Conservation (phyloP, 2,888 invertebrate species). For the Cotesia congregata region DNA sequence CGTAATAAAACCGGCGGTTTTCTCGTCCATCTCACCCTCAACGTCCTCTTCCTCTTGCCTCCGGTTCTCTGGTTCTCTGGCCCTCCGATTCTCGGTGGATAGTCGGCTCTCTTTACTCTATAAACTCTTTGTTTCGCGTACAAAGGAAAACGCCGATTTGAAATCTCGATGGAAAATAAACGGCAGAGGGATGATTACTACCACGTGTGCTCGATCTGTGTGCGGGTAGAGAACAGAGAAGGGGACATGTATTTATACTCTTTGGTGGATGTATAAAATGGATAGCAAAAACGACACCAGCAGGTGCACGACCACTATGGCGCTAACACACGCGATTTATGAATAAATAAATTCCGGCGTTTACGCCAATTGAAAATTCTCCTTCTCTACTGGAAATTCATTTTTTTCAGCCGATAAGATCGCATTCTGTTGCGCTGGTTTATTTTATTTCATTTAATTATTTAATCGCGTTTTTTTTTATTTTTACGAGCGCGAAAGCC, state of each 20-base stretch:
- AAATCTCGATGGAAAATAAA: constrained; percentile 19
- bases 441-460: neutral
- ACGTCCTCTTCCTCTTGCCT: neutral
- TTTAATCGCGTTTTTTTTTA: neutral
- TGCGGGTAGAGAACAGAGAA: neutral
- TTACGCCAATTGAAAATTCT: neutral
- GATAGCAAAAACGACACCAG: constrained; percentile 17
- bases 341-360: constrained; percentile 38
- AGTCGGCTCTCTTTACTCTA: constrained; percentile 10
- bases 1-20: neutral
- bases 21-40: neutral
- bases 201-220: neutral
- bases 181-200: neutral
- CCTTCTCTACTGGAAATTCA: neutral
- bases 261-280: neutral
- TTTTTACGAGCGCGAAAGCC: neutral
- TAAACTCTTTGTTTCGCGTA: constrained; percentile 29
- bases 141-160: constrained; percentile 23
- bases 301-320: constrained; percentile 31
- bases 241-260: neutral
- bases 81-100: neutral
- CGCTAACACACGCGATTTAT: constrained; percentile 37
- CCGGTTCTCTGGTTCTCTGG: neutral
- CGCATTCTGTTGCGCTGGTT: neutral
- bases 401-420: neutral